Percentiles rank a stretch among this genome's conserved stretches.
phyloP scores from a whole-genome alignment of 2,113 vertebrate species.

The Balaeniceps rex region DNA sequence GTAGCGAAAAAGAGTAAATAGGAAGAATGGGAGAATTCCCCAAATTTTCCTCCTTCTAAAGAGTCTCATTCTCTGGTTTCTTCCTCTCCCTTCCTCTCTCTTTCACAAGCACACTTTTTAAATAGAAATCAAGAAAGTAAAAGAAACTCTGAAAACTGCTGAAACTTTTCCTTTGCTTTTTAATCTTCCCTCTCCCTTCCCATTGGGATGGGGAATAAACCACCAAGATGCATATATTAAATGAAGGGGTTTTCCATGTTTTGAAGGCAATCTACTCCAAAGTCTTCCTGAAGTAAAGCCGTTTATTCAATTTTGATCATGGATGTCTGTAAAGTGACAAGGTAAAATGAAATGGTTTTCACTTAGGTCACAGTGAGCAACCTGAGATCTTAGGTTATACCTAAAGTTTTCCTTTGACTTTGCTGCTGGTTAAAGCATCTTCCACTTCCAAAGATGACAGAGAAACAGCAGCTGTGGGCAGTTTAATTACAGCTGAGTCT shows the following conservation, averaged over 20 bases:
- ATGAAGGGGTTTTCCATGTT: background rate
- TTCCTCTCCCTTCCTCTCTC: background rate
- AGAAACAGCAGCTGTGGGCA: background rate
- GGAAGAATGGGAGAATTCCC: background rate
- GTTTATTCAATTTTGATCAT: background rate
- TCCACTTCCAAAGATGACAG: background rate
- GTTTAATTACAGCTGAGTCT: constrained; percentile 1
- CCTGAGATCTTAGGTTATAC: background rate
- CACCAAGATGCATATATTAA: background rate
- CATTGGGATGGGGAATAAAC: background rate
- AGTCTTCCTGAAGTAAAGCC: background rate
- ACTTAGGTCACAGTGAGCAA: background rate
- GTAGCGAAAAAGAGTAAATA: background rate
- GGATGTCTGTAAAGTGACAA: background rate
- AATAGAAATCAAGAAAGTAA: background rate
- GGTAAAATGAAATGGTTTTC: background rate
- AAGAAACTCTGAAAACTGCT: background rate
- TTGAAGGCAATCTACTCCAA: background rate
- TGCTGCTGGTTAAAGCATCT: background rate
- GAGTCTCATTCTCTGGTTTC: background rate
- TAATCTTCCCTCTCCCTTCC: background rate
- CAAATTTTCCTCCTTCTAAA: background rate
- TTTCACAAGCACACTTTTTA: background rate
- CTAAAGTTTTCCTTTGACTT: background rate
- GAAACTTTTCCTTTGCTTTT: background rate